Evolutionary conservation across 2,888 invertebrate species (phyloP).

Genomic region (Pachliopta kotzebuea): DNA sequence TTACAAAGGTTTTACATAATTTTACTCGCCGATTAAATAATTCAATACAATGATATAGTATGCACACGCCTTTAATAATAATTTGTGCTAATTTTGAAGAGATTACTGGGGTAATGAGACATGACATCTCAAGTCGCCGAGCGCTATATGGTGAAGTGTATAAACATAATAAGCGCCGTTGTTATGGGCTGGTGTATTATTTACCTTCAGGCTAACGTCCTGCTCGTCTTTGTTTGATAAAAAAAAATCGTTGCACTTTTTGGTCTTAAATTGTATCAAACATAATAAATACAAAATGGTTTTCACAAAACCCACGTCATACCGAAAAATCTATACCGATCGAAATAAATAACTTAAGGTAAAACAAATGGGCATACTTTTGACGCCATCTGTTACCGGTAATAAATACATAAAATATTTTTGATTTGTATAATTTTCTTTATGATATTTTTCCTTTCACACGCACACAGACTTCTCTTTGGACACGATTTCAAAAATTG

Average conservation of each 20-base stretch:
- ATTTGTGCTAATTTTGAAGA: constrained; percentile 63
- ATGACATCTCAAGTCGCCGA: too few species aligned
- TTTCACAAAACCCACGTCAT: constrained; percentile 50
- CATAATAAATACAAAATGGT: constrained; percentile 36
- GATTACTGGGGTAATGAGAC: constrained; percentile 18
- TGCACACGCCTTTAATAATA: constrained; percentile 47
- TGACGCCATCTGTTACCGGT: constrained; percentile 61
- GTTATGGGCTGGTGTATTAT: too few species aligned
- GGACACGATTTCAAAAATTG: constrained; percentile 65
- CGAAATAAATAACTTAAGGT: constrained; percentile 47
- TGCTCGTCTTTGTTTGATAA: too few species aligned
- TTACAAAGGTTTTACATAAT: constrained; percentile 38
- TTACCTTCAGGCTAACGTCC: too few species aligned
- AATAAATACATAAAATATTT: constrained; percentile 60
- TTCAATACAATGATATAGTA: constrained; percentile 31
- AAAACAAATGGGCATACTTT: constrained; percentile 55
- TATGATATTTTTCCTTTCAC: constrained; percentile 46
- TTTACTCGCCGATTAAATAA: constrained; percentile 14
- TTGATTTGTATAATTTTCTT: constrained; percentile 39
- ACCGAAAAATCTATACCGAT: constrained; percentile 32
- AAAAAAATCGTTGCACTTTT: constrained; percentile 34
- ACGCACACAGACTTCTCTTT: constrained; percentile 56
- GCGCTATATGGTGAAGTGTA: too few species aligned
- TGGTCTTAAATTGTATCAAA: constrained; percentile 47
- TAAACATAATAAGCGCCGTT: too few species aligned